These are phyloP conservation scores for Morelia viridis DNA, from an alignment of 2,797 vertebrate genomes.

Conservation along the genomic window DNA sequence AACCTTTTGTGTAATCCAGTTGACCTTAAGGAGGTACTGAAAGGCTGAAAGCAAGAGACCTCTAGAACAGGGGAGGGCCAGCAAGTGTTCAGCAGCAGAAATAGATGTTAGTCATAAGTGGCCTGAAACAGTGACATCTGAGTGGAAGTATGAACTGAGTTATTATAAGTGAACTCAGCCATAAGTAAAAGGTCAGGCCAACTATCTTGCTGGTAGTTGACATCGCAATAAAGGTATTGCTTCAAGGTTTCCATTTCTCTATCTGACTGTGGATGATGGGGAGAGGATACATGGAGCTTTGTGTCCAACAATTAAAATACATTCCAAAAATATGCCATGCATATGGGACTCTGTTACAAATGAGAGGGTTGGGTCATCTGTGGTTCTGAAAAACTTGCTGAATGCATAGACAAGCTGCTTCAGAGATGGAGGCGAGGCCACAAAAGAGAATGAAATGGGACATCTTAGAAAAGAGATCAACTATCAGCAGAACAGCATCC, in stretches of 20 bases:
- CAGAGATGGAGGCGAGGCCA: not conserved
- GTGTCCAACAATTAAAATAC: not conserved
- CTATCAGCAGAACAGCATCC: not conserved
- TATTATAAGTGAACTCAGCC: not conserved
- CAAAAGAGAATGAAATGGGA: not conserved
- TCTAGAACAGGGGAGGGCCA: not conserved
- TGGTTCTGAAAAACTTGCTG: not conserved
- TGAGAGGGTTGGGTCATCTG: not conserved
- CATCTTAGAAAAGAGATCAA: not conserved
- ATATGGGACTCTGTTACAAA: not conserved
- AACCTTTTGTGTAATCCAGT: not conserved
- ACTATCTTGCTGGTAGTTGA: not conserved
- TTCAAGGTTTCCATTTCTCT: not conserved
- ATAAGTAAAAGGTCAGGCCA: not conserved
- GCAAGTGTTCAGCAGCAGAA: not conserved
- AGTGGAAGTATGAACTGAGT: not conserved
- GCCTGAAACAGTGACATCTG: not conserved
- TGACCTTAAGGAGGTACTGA: not conserved
- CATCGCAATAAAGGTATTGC: not conserved
- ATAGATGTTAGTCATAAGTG: not conserved
- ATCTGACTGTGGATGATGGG: not conserved
- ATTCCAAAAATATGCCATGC: not conserved
- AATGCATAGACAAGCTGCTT: not conserved
- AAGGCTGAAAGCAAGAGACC: not conserved
- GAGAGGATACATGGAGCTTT: not conserved